These are phyloP conservation scores for Colistium nudipinnis DNA, from an alignment of 2,113 vertebrate species.

Conservation along the genomic window DNA sequence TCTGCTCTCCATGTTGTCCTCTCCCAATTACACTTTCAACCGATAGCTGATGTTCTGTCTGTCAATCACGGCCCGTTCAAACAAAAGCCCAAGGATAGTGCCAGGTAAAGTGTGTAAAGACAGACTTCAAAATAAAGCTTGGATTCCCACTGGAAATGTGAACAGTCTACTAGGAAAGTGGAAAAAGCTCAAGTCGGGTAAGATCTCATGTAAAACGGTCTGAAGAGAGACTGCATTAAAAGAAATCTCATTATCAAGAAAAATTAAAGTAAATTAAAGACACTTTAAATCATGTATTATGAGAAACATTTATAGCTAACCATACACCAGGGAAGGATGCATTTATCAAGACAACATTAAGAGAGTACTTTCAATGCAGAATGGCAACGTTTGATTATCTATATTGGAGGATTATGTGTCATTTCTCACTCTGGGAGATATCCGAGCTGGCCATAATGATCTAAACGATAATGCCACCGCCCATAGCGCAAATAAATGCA, in stretches of 20 bases:
- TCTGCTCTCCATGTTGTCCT: slow-evolving; percentile 33
- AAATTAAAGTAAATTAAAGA: not conserved
- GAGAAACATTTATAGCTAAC: slow-evolving; percentile 9
- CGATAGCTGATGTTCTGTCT: slow-evolving; percentile 11
- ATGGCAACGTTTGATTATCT: slow-evolving; percentile 43
- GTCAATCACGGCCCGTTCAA: slow-evolving; percentile 17
- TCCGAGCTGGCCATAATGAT: slow-evolving; percentile 40
- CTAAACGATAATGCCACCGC: slow-evolving; percentile 59
- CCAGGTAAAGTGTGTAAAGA: not conserved
- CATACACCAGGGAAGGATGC: not conserved
- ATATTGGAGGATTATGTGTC: slow-evolving; percentile 21
- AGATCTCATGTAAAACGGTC: not conserved
- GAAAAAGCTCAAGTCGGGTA: not conserved
- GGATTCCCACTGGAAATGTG: not conserved
- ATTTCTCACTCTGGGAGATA: slow-evolving; percentile 17
- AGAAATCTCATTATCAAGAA: not conserved
- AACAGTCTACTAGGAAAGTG: not conserved
- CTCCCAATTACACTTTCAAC: slow-evolving; percentile 25
- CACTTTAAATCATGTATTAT: slow-evolving; percentile 16
- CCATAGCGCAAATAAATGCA: slow-evolving; percentile 62
- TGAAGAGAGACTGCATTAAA: slow-evolving; percentile 1
- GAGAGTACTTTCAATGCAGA: slow-evolving; percentile 41
- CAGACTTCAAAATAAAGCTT: not conserved
- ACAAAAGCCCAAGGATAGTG: slow-evolving; percentile 3
- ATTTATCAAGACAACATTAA: slow-evolving; percentile 4